These are phyloP conservation scores for Amitus sp. DNA, from an alignment of 2,888 invertebrate genomes.

Conservation along the genomic window DNA sequence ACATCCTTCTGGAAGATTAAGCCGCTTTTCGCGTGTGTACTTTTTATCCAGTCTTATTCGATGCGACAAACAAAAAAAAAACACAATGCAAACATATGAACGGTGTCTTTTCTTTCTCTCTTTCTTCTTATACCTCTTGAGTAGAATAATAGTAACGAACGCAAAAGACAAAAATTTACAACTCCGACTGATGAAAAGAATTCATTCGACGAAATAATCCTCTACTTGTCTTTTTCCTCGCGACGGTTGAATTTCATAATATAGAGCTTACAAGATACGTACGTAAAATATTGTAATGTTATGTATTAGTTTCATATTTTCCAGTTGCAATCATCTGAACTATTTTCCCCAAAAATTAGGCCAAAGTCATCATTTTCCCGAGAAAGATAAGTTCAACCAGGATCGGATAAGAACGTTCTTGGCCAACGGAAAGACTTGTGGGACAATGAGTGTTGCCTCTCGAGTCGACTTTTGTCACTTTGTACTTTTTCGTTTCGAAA, in stretches of 20 bases:
- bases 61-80: neutral
- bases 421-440: too few species aligned
- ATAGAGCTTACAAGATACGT: conserved; percentile 55
- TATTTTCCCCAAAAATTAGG: too few species aligned
- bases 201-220: conserved; percentile 64
- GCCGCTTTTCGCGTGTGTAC: neutral
- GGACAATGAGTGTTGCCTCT: too few species aligned
- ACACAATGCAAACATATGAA: conserved; percentile 4
- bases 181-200: conserved; percentile 48
- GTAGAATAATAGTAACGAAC: neutral
- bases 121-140: neutral
- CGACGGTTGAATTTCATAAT: conserved; percentile 60
- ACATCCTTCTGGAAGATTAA: conserved; percentile 20
- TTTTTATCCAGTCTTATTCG: conserved; percentile 6
- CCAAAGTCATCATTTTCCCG: too few species aligned
- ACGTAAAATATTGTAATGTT: conserved; percentile 59
- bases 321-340: conserved; percentile 31
- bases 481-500: too few species aligned
- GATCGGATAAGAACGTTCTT: too few species aligned
- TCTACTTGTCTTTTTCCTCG: conserved; percentile 58
- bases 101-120: too few species aligned
- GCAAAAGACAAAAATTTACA: conserved; percentile 9
- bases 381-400: too few species aligned
- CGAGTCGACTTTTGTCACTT: too few species aligned
- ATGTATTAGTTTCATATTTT: conserved; percentile 55